These are phyloP conservation scores for Vulpes lagopus DNA, from an alignment of 2,113 vertebrate species.

Conservation along the genomic window DNA sequence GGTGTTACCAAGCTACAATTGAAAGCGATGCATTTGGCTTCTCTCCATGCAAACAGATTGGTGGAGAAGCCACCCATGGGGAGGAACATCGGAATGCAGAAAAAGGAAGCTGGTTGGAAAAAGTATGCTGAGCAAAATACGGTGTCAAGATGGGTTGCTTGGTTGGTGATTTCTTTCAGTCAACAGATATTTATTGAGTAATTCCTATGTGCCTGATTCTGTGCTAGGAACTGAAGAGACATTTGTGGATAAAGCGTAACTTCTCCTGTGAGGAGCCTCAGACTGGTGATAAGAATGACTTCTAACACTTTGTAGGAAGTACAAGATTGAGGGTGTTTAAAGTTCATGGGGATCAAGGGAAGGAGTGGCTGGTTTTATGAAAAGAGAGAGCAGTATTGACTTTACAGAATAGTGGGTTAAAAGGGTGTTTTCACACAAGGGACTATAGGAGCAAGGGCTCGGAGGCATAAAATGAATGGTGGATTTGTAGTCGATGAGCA, in stretches of 20 bases:
- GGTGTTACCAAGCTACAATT: slow-evolving; percentile 29
- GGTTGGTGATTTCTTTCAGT: not conserved
- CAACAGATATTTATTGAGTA: not conserved
- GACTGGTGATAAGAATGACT: not conserved
- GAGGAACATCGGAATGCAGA: slow-evolving; percentile 9
- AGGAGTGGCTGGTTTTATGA: not conserved
- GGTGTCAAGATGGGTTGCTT: not conserved
- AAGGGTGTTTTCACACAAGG: not conserved
- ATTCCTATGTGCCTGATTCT: not conserved
- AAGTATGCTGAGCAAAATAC: not conserved
- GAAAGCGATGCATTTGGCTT: slow-evolving; percentile 55
- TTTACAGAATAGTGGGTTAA: not conserved
- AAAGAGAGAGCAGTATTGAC: not conserved
- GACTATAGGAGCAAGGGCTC: not conserved
- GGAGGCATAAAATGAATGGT: not conserved
- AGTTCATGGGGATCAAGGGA: not conserved
- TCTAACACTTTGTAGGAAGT: not conserved
- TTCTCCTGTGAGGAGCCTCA: not conserved
- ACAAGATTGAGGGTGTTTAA: not conserved
- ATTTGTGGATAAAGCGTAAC: fast-evolving
- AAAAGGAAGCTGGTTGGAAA: slow-evolving; percentile 15
- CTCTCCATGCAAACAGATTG: slow-evolving; percentile 68
- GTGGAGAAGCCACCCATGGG: slow-evolving; percentile 10
- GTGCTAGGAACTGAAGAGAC: not conserved
- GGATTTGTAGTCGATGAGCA: not conserved